Percentiles rank a stretch among this genome's conserved stretches.
These are phyloP conservation scores for Ylistrum balloti DNA, from an alignment of 1,140 invertebrate genomes.

Conservation along the genomic window DNA sequence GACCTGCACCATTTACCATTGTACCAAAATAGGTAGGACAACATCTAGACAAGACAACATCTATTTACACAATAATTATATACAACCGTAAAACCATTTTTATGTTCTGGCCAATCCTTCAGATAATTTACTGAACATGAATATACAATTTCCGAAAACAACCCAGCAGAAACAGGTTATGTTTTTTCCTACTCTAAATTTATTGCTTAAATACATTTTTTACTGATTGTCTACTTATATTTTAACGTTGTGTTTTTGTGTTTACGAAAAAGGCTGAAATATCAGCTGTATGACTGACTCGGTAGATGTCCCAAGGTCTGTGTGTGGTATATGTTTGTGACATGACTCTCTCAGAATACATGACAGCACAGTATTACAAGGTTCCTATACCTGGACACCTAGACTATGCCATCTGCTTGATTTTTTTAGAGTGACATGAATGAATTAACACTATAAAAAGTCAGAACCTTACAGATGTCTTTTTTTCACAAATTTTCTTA, in stretches of 20 bases:
- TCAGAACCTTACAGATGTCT: not conserved
- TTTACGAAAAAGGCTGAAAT: not conserved
- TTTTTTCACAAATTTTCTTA: not conserved
- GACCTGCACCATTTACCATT: not conserved
- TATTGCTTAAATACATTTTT: not conserved
- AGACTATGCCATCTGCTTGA: not conserved
- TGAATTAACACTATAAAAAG: not conserved
- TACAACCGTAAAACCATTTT: no score
- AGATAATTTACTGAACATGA: no score
- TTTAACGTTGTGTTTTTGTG: not conserved
- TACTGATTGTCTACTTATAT: not conserved
- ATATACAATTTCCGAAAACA: no score
- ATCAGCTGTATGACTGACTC: not conserved
- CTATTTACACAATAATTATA: no score
- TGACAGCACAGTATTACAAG: not conserved
- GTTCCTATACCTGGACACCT: not conserved
- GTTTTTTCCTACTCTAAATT: not conserved
- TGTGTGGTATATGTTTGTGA: slow-evolving; percentile 19
- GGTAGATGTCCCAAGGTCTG: not conserved
- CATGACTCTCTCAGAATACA: not conserved
- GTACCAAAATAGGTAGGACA: not conserved
- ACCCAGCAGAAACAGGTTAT: not conserved
- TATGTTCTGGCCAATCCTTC: no score
- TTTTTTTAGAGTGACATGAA: not conserved
- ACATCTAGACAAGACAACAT: no score